phyloP scores from a whole-genome alignment of 2,888 invertebrate genomes.

The Sarcophaga rosellei region DNA sequence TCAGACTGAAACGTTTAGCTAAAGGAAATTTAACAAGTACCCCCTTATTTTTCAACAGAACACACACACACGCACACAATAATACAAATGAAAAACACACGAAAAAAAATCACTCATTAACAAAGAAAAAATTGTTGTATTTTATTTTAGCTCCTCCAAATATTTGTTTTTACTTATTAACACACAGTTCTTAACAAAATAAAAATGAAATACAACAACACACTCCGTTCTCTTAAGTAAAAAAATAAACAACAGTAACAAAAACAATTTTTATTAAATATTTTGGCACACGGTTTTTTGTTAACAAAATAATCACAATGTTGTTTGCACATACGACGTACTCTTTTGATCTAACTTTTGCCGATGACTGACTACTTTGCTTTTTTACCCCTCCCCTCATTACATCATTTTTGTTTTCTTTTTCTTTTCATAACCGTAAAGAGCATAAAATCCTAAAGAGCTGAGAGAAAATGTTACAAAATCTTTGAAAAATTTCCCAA shows the following conservation, averaged over 20 bases:
- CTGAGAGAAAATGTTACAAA: neutral
- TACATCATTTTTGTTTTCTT: neutral
- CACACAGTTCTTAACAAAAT: neutral
- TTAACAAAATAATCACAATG: neutral
- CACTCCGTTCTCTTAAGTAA: slow-evolving; percentile 10
- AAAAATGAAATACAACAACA: slow-evolving; percentile 13
- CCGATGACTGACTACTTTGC: no score
- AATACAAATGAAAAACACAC: neutral
- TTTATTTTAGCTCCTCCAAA: neutral
- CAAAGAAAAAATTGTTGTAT: neutral
- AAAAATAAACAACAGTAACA: neutral
- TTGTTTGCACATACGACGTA: neutral
- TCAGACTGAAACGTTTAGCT: slow-evolving; percentile 57
- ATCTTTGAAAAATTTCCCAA: neutral
- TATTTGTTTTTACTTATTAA: neutral
- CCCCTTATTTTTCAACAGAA: slow-evolving; percentile 37
- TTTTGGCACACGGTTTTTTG: neutral
- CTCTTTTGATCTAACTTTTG: no score
- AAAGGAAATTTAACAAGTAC: slow-evolving; percentile 59
- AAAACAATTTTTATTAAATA: neutral
- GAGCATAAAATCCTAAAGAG: neutral
- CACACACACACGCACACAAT: slow-evolving; percentile 16
- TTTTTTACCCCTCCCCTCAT: neutral
- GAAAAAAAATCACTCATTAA: slow-evolving; percentile 11
- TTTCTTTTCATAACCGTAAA: neutral